Base-by-base conservation (phyloP, 2,797 vertebrate species). In the Botia kubotai region DNA sequence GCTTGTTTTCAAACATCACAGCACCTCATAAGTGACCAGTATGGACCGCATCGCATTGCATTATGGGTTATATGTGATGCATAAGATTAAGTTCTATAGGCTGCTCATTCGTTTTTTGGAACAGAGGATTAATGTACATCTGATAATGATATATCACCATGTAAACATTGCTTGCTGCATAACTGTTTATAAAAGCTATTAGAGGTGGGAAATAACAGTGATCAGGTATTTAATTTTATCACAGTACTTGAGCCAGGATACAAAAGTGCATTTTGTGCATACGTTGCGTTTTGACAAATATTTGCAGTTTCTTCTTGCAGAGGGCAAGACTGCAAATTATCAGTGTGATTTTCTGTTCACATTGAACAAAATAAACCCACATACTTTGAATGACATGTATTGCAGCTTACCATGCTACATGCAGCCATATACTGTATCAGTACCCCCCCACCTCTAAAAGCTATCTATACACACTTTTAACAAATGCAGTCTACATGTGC, bases 51-150 rank as follows among this genome's bases (percentile, higher is more conserved):
- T 11, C 12, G 21, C 17, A 53, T 53, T 53, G 50, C 53, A 19
- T 21, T 21, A 57, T 57, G n/a, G 14, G 19, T 55, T 26, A 13
- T 21, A 60, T 26, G 11, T 57, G 8, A 6, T 46, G 7, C 10
- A 46, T 46, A 46, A 46, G 43, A 11, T 46, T 46, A 46, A 46
- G 10, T 46, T 46, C 7, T 46, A 46, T 46, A 46, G 43, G 43
- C 43, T 10, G 43, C 43, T 46, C 43, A 39, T 39, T 39, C 11
- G 43, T 8, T 46, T 46, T 46, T 46, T 46, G 43, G 43, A 46
- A 46, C 43, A 46, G 43, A 46, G 10, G 43, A 10, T 70, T 83
- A 84, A 50, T 82, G 43, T 80, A 52, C 87, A 55, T 75, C 66
- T 84, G 60, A 66, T 53, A n/a, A 16, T 16, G 2, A 39, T n/a